Evolutionary conservation across 2,888 invertebrate genomes (phyloP).

Genomic region (Caenorhabditis sinica): DNA sequence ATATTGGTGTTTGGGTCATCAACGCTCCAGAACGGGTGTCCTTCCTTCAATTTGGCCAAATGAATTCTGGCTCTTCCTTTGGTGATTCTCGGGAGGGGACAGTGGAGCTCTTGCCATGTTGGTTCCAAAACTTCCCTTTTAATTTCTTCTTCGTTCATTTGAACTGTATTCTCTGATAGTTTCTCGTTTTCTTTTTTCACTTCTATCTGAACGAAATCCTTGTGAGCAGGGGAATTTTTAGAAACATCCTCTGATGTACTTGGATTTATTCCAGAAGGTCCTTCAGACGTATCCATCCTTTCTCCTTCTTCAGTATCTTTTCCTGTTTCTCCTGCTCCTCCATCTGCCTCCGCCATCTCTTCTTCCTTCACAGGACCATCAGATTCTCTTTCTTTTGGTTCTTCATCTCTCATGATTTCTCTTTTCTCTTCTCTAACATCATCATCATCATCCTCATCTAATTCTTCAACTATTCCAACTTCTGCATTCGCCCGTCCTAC

Average conservation of each 20-base stretch:
- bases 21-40: constrained; percentile 43
- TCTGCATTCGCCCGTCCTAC: constrained; percentile 11
- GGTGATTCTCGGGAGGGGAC: constrained; percentile 36
- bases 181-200: neutral
- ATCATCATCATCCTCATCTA: constrained; percentile 25
- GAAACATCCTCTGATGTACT: neutral
- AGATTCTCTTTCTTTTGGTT: neutral
- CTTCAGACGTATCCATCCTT: constrained; percentile 16
- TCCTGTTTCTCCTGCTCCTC: neutral
- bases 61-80: constrained; percentile 11
- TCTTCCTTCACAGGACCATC: neutral
- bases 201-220: neutral
- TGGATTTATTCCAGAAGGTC: neutral
- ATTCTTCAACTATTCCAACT: constrained; percentile 37
- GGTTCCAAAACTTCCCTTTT: neutral
- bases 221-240: neutral
- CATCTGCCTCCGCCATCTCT: neutral
- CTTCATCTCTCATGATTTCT: neutral
- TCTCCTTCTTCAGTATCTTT: constrained; percentile 14
- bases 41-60: constrained; percentile 46
- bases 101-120: constrained; percentile 42
- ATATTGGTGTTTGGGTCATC: constrained; percentile 28
- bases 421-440: neutral
- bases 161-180: neutral
- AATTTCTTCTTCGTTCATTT: neutral